Percentiles rank a stretch among this genome's conserved stretches.
phyloP scores from a whole-genome alignment of 2,797 vertebrate genomes.

The Cygnus olor region DNA sequence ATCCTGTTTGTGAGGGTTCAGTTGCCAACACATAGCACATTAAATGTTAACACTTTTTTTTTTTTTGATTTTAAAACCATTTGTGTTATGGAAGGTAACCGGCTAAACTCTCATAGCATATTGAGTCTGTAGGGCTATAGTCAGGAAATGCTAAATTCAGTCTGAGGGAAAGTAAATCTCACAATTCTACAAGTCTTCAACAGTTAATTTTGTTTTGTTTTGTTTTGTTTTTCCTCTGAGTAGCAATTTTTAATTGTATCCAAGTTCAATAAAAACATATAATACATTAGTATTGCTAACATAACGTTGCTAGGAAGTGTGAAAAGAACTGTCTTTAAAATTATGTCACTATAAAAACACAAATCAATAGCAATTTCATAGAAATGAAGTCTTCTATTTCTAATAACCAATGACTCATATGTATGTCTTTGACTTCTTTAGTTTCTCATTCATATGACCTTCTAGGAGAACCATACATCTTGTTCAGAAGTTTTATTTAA shows the following conservation, averaged over 20 bases:
- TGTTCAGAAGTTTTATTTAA: neutral
- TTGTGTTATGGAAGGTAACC: conserved; percentile 11
- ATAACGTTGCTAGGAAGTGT: neutral
- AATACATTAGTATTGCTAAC: neutral
- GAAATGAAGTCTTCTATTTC: neutral
- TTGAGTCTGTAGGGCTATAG: neutral
- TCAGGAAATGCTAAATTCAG: neutral
- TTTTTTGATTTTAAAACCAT: conserved; percentile 1
- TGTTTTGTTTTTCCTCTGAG: neutral
- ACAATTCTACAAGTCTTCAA: neutral
- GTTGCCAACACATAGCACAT: neutral
- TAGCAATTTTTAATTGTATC: neutral
- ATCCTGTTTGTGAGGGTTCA: neutral
- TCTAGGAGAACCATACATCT: neutral
- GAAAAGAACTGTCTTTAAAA: neutral
- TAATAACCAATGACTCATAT: neutral
- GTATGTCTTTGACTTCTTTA: neutral
- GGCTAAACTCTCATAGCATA: neutral
- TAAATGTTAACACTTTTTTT: conserved; percentile 22
- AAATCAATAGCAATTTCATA: neutral
- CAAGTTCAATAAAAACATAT: neutral
- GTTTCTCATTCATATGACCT: neutral
- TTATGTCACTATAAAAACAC: neutral
- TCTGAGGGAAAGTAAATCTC: neutral
- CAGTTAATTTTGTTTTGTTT: neutral